Base-by-base conservation (phyloP, 2,888 invertebrate genomes). In the Dryobotodes eremita region DNA sequence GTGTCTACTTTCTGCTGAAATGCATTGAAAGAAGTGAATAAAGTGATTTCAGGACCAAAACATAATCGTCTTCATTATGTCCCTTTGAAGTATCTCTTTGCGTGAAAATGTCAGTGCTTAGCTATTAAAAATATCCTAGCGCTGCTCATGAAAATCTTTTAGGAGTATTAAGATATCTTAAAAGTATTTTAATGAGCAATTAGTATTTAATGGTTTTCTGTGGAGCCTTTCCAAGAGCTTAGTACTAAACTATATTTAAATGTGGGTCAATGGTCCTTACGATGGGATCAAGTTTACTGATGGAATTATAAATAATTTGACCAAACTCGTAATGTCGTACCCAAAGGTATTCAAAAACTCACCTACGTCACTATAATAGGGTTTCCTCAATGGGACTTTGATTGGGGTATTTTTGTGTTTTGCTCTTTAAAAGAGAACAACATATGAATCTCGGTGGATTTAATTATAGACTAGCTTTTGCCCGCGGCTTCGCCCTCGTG, bases 111-210 rank as follows among this genome's bases (percentile, higher is more conserved):
- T 8, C 46, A 80, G 20, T 46, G 20, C 74, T 61, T n/a, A 48
- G 48, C 42, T 42, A 42, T 77, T 53, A 55, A 82, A 70, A 75
- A 75, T 64, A 50, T 50, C 36, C 17, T 55, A 73, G n/a, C 72
- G 26, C 23, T 55, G 20, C 26, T 53, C 55, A 20, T 23, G 17
- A 59, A 59, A 46, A 36, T 23, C 55, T 48, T 64, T 46, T 50
- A 62, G 13, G 59, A 55, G 15, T 69, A 65, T 70, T 68, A 59
- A 59, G 17, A 64, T 13, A 42, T 31, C 42, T 59, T 61, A 31
- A 26, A 68, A 55, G 42, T 61, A 53, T 82, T 82, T 71, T 82
- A 85, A 82, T 82, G 82, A 85, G 82, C 75, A 85, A 81, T 85
- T 85, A 82, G 55, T 46, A 26, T 81, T 77, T 70, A 65, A 80